phyloP scores from a whole-genome alignment of 2,888 invertebrate species.

The Graphium colonna region DNA sequence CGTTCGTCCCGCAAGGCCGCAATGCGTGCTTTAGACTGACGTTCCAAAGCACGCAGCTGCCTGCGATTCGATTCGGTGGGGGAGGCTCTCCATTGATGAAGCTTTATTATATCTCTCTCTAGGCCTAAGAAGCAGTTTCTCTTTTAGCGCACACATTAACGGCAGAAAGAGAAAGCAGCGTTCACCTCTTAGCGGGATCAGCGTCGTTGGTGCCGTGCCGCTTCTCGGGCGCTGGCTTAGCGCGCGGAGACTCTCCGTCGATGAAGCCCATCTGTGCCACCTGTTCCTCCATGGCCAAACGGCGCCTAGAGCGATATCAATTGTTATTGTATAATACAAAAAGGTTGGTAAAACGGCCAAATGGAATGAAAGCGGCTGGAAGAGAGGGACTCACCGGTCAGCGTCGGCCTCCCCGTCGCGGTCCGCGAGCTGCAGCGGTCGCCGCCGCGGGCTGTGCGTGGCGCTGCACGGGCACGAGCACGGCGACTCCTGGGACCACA shows the following conservation, averaged over 20 bases:
- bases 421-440: conserved; percentile 41
- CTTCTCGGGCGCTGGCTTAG: conserved; percentile 50
- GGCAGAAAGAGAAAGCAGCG: no score
- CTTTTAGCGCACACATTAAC: no score
- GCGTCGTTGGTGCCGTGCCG: conserved; percentile 38
- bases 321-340: not conserved
- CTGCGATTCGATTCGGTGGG: no score
- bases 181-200: conserved; percentile 50
- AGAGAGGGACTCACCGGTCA: conserved; percentile 53
- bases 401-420: conserved; percentile 48
- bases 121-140: no score
- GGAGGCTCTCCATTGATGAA: no score
- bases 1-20: no score
- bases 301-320: no score
- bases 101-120: no score
- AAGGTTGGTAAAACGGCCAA: no score
- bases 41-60: no score
- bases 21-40: no score
- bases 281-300: conserved; percentile 85
- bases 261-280: conserved; percentile 89
- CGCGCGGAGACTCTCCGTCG: conserved; percentile 80
- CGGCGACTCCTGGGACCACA: conserved; percentile 49
- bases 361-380: no score
- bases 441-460: conserved; percentile 54
- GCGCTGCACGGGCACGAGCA: conserved; percentile 54